These are phyloP conservation scores for Phyllotreta striolata DNA, from an alignment of 2,888 invertebrate species.

Conservation along the genomic window DNA sequence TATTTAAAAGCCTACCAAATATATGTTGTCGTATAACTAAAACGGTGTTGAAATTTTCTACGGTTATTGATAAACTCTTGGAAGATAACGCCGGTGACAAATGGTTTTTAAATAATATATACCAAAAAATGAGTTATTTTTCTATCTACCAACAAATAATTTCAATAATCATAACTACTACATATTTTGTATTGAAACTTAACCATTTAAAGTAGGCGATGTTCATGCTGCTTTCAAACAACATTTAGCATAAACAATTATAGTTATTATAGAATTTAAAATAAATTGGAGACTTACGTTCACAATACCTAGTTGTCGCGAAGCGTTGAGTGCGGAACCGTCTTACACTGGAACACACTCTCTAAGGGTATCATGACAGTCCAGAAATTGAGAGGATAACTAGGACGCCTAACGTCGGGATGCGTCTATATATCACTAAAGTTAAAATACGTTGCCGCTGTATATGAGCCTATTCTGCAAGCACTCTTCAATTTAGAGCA, in stretches of 20 bases:
- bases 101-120: too few species aligned
- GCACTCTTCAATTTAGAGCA: not conserved
- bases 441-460: slow-evolving; percentile 38
- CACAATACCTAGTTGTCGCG: not conserved
- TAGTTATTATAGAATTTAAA: not conserved
- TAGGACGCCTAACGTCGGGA: slow-evolving; percentile 42
- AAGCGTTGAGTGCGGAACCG: not conserved
- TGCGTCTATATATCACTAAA: slow-evolving; percentile 50
- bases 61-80: too few species aligned
- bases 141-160: too few species aligned
- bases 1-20: too few species aligned
- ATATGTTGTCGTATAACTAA: too few species aligned
- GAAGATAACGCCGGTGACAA: too few species aligned
- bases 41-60: too few species aligned
- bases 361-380: slow-evolving; percentile 33
- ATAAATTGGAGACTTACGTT: slow-evolving; percentile 10
- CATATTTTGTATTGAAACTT: not conserved
- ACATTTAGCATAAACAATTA: slow-evolving; percentile 16
- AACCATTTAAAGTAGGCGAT: not conserved
- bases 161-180: too few species aligned
- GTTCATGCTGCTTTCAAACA: slow-evolving; percentile 16
- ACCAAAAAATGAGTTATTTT: too few species aligned
- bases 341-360: slow-evolving; percentile 19
- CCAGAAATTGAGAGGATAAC: slow-evolving; percentile 46
- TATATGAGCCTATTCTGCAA: slow-evolving; percentile 21